A percentile compares a stretch with the other conserved stretches of the same genome.
Conservation (phyloP, 2,113 vertebrate genomes). For the Rissa tridactyla region DNA sequence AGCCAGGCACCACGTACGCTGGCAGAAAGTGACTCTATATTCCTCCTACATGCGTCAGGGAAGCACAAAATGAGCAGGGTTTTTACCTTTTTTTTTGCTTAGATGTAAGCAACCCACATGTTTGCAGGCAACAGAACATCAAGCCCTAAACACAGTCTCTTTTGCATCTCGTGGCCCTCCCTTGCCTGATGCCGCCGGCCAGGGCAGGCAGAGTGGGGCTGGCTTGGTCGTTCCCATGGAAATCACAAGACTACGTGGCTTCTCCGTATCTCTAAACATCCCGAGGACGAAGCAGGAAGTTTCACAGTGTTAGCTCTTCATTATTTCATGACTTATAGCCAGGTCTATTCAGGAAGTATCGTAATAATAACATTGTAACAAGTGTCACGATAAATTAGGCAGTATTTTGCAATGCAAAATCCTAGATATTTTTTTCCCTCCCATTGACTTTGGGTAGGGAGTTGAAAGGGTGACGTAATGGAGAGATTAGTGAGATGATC, state of each 20-base stretch:
- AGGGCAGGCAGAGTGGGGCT: neutral
- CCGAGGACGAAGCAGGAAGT: neutral
- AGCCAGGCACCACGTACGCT: neutral
- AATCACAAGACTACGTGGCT: rapidly evolving
- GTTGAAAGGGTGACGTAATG: neutral
- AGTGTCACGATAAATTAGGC: neutral
- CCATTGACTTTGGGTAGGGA: neutral
- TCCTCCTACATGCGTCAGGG: neutral
- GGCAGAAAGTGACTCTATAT: neutral
- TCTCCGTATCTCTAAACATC: neutral
- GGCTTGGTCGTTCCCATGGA: neutral
- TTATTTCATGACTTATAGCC: neutral
- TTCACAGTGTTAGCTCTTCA: neutral
- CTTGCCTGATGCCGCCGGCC: neutral
- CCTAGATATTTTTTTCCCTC: neutral
- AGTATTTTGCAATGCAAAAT: neutral
- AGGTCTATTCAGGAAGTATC: neutral
- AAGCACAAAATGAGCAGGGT: neutral
- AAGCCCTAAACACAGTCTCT: neutral
- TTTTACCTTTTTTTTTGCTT: neutral
- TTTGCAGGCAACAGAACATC: neutral
- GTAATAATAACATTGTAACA: neutral
- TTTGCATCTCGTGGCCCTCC: neutral
- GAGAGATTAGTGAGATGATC: neutral
- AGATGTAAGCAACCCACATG: neutral